Conservation (phyloP, 2,797 vertebrate genomes). For the Scarus forsteni region DNA sequence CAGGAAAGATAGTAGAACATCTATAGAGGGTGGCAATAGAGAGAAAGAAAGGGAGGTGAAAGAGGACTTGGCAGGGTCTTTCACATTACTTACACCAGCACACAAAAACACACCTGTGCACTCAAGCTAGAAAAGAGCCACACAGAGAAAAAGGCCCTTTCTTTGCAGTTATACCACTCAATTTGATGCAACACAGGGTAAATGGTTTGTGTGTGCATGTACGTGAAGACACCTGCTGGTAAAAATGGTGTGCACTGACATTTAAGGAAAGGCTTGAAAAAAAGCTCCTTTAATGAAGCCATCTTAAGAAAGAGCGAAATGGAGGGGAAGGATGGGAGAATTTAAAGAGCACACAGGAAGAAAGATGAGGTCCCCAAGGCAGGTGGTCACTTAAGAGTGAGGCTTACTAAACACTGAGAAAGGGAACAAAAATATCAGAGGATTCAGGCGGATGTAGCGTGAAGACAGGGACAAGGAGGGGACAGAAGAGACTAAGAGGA, state of each 20-base stretch:
- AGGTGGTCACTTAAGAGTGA: constrained; percentile 41
- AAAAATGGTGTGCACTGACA: constrained; percentile 59
- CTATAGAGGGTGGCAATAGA: constrained; percentile 21
- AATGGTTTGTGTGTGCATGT: constrained; percentile 20
- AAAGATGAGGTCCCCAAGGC: constrained; percentile 30
- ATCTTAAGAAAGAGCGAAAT: constrained; percentile 36
- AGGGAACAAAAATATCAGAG: constrained; percentile 19
- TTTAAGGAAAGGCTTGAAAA: constrained; percentile 66
- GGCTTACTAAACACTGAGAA: constrained; percentile 18
- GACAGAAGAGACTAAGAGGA: constrained; percentile 2
- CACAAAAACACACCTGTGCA: constrained; percentile 68
- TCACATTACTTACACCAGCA: constrained; percentile 48
- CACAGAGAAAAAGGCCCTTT: constrained; percentile 40
- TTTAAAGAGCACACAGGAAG: constrained; percentile 44
- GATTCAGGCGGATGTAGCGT: constrained; percentile 7
- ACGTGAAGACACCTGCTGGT: constrained; percentile 45
- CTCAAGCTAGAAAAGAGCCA: constrained; percentile 59
- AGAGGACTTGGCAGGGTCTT: constrained; percentile 31
- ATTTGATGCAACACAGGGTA: constrained; percentile 33
- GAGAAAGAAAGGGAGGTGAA: constrained; percentile 20
- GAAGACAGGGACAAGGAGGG: neutral
- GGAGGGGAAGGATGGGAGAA: constrained; percentile 38
- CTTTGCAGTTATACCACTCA: constrained; percentile 28
- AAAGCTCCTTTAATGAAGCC: constrained; percentile 51
- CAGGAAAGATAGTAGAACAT: constrained; percentile 35